These are phyloP conservation scores for Crossoptilon crossoptilon DNA, from an alignment of 2,797 vertebrate genomes.

Conservation along the genomic window DNA sequence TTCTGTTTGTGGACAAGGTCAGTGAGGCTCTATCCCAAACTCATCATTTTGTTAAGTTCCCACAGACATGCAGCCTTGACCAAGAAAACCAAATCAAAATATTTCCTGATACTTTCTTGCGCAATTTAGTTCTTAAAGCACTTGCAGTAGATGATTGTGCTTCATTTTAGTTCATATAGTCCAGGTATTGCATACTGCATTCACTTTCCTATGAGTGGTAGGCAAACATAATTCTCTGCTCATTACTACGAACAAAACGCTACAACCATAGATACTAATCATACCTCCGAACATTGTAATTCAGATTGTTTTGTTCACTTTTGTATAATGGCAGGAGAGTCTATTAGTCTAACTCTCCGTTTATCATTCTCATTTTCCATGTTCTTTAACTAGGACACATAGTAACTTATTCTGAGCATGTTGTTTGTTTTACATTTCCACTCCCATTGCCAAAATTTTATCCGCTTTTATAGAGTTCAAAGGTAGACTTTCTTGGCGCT, in stretches of 20 bases:
- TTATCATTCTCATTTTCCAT: slow-evolving; percentile 34
- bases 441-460: slow-evolving; percentile 32
- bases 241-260: not conserved
- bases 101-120: not conserved
- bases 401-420: slow-evolving; percentile 3
- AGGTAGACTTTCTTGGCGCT: slow-evolving; percentile 41
- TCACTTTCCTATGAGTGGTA: not conserved
- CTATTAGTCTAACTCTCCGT: slow-evolving; percentile 27
- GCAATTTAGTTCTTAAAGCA: not conserved
- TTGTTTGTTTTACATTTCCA: slow-evolving; percentile 48
- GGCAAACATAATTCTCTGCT: not conserved
- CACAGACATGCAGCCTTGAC: not conserved
- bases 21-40: not conserved
- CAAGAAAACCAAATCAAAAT: not conserved
- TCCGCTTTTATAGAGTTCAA: slow-evolving; percentile 18
- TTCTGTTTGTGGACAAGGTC: fast-evolving
- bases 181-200: not conserved
- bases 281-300: not conserved
- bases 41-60: not conserved
- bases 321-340: not conserved
- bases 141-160: not conserved
- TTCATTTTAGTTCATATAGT: not conserved
- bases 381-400: slow-evolving; percentile 5
- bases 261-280: not conserved
- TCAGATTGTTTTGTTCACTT: not conserved